Conservation (phyloP, 2,797 vertebrate genomes). For the Pyrrhura leucotis region DNA sequence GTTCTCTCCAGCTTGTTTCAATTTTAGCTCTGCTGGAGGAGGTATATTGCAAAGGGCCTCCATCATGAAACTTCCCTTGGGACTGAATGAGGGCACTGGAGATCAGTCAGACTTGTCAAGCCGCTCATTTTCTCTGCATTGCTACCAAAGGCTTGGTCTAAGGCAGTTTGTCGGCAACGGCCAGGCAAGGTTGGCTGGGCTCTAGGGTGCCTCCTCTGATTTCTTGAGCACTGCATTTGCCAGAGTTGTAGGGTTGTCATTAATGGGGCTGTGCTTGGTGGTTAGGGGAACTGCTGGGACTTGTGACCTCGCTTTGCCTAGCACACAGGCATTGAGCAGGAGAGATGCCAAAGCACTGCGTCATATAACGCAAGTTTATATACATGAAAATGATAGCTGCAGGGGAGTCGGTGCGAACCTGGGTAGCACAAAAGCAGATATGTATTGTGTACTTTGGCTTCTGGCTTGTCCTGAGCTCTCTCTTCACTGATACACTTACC, state of each 20-base stretch:
- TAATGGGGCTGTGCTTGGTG: not conserved
- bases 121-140: not conserved
- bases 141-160: not conserved
- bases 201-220: not conserved
- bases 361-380: not conserved
- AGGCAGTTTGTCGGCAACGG: not conserved
- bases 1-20: not conserved
- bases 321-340: not conserved
- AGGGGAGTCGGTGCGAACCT: not conserved
- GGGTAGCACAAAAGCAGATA: not conserved
- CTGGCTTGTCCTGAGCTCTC: not conserved
- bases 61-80: not conserved
- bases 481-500: not conserved
- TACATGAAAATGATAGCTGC: not conserved
- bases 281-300: not conserved
- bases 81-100: not conserved
- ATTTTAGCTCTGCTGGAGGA: not conserved
- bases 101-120: not conserved
- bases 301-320: not conserved
- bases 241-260: not conserved
- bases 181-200: not conserved
- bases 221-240: not conserved
- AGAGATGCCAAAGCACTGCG: not conserved
- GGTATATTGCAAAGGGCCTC: not conserved
- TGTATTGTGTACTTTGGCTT: not conserved